Base-by-base conservation (phyloP, 2,113 vertebrate species). In the Ameiurus melas region DNA sequence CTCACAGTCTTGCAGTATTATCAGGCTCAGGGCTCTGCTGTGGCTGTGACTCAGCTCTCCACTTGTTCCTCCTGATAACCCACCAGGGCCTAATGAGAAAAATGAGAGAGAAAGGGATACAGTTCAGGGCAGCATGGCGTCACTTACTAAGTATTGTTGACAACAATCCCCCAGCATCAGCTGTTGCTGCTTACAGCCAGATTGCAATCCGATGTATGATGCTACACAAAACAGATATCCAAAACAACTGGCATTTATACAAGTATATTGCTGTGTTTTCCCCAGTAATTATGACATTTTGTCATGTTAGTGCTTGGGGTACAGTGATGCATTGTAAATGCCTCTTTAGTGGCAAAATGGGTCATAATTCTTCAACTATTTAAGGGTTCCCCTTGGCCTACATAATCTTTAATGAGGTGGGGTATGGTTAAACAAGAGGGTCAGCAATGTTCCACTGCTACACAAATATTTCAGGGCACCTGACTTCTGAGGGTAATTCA, bases 401-500 rank as follows among this genome's bases (percentile, higher is more conserved):
- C 85, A 93, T 93, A 92, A 92, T 93, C 89, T 93, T 92, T 94
- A 94, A 94, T 94, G 92, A 93, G 89, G 92, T 90, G 87, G 87
- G 90, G 71, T 91, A 91, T 92, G 91, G 93, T 94, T 92, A 93
- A 94, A 94, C 91, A 94, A 91, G 90, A 91, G 58, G 93, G 93
- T 94, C 93, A 93, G 88, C 79, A 30, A 78, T 92, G 90, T 93
- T 90, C 92, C 92, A 92, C 84, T 87, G 91, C 89, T 91, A 89
- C 78, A 91, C 89, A 89, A 87, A 55, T 92, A 92, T 93, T 93
- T 92, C 87, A 20, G 90, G 30, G 92, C 94, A 92, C 90, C 91
- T 94, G 95, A 96, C 94, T 95, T 95, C 94, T 95, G 90, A 92
- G 94, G 94, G 92, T 95, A 95, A 95, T 94, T 94, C 92, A 94